phyloP scores from a whole-genome alignment of 1,140 invertebrate species.

The Drosophila arawakana region DNA sequence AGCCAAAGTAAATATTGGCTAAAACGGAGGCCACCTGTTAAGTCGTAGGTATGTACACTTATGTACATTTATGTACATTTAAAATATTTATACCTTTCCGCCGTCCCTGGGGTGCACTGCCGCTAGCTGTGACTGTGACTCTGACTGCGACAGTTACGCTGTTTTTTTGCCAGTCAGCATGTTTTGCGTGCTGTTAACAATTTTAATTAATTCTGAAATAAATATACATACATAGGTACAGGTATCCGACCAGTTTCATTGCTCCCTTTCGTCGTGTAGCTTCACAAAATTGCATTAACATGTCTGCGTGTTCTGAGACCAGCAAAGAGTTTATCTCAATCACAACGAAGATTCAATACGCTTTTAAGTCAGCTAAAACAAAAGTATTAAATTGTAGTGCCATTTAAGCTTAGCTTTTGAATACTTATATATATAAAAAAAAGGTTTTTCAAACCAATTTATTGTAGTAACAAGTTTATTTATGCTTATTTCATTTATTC shows the following conservation, averaged over 20 bases:
- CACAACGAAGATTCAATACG: no score
- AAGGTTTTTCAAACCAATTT: no score
- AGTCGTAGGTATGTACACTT: background rate
- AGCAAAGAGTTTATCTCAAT: no score
- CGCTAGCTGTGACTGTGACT: background rate
- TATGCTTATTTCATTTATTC: no score
- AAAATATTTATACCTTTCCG: conserved; percentile 9
- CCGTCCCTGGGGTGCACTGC: background rate
- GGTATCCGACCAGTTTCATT: background rate
- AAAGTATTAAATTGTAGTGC: no score
- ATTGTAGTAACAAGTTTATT: no score
- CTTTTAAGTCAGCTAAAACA: no score
- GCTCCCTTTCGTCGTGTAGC: background rate
- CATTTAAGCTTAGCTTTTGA: no score
- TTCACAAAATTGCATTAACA: conserved; percentile 20
- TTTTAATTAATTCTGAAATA: conserved; percentile 41
- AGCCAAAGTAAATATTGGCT: conserved; percentile 10
- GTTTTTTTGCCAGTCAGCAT: conserved; percentile 4
- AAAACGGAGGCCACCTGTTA: conserved; percentile 17
- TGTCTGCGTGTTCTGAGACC: background rate
- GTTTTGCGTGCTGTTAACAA: conserved; percentile 45
- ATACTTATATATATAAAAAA: no score
- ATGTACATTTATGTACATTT: conserved; percentile 5
- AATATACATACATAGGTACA: conserved; percentile 10
- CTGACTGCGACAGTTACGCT: conserved; percentile 4